Base-by-base conservation (phyloP, 2,113 vertebrate genomes). In the Piaya cayana region DNA sequence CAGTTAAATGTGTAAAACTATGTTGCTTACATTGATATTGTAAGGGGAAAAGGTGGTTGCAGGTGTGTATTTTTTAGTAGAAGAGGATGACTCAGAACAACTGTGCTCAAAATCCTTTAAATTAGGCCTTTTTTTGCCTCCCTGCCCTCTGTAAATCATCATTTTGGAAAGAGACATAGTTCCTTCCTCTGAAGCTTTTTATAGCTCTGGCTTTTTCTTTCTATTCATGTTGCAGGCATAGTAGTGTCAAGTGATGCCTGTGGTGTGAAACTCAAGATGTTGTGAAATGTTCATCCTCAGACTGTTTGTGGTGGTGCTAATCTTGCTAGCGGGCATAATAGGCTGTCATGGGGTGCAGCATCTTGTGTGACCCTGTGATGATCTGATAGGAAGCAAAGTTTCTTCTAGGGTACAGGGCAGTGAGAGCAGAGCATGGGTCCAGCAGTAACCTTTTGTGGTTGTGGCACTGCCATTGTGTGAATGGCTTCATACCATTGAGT, bases 271-370 rank as follows among this genome's bases (percentile, higher is more conserved):
- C 47, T 83, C 67, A n/a, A 87, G 84, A 65, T 94, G 43, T 94
- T 96, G 82, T 85, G 82, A 93, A 93, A 86, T 55, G 36, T 21
- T 42, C 2, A 2, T 65, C 34, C 45, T 37, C 23, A 14, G 63
- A 26, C 63, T 13, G 70, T 37, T 52, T 82, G 62, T 72, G 77
- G 42, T 7, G 3, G 3, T 8, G 32, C 39, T 70, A 5, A 22
- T 42, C 23, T 39, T 0, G 0, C 11, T 45, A 39, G 56, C 23
- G 9, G 30, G 22, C 62, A 23, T 52, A 34, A 19, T 7, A 1
- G 2, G 20, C 21, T 72, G 21, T 4, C 5, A 49, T 8, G n/a
- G 27, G 60, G 34, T n/a, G 15, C 1, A 3, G 12, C 45, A 45
- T 71, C 45, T 69, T 0, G 0, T 34, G 56, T 78, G 59, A 69